phyloP scores from a whole-genome alignment of 2,888 invertebrate species.

The Callyntrura sp. region DNA sequence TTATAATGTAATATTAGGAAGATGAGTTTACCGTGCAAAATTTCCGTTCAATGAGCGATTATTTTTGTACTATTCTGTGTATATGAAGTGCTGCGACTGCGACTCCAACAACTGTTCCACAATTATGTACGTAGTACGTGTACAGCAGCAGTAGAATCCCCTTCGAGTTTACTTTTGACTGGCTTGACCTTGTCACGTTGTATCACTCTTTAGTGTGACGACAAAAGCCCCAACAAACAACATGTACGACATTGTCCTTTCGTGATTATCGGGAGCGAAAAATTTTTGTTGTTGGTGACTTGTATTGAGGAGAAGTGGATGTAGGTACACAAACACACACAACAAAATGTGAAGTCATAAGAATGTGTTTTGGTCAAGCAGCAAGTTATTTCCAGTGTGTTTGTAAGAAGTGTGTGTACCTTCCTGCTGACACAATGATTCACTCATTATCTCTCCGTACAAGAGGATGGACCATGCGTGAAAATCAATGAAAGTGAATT shows the following conservation, averaged over 20 bases:
- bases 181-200: slow-evolving; percentile 52
- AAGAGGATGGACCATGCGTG: slow-evolving; percentile 29
- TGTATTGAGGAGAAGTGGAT: slow-evolving; percentile 25
- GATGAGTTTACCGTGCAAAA: slow-evolving; percentile 10
- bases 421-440: slow-evolving; percentile 26
- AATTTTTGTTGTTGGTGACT: slow-evolving; percentile 47
- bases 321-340: neutral
- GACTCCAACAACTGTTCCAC: no score
- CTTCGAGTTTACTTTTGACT: slow-evolving; percentile 30
- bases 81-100: no score
- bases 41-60: neutral
- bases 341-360: slow-evolving; percentile 29
- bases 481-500: slow-evolving; percentile 69
- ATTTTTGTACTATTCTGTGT: neutral
- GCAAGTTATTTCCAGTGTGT: slow-evolving; percentile 45
- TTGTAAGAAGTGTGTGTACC: neutral
- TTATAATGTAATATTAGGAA: slow-evolving; percentile 31
- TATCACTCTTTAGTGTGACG: slow-evolving; percentile 39
- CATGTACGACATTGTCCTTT: slow-evolving; percentile 42
- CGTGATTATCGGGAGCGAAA: slow-evolving; percentile 43
- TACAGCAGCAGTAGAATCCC: slow-evolving; percentile 27
- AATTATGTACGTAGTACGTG: neutral
- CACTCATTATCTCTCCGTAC: neutral
- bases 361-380: slow-evolving; percentile 8
- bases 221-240: slow-evolving; percentile 47